phyloP scores from a whole-genome alignment of 2,888 invertebrate species.

The Harmothoe impar region DNA sequence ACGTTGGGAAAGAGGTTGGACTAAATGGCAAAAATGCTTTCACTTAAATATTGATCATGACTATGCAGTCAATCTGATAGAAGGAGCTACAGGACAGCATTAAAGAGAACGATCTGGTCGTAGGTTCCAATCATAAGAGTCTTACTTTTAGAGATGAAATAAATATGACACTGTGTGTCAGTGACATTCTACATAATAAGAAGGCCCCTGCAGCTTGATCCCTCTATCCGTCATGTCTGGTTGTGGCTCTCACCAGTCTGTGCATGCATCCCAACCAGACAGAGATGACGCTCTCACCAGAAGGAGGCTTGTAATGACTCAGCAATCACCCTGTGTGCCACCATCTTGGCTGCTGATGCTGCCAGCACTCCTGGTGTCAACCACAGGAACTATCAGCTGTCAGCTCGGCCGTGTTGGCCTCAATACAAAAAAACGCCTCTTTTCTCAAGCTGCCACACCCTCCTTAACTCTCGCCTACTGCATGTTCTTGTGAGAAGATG shows the following conservation, averaged over 20 bases:
- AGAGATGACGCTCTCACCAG: neutral
- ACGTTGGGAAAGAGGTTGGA: too few relatives aligned
- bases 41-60: too few relatives aligned
- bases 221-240: too few relatives aligned
- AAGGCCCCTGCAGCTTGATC: too few relatives aligned
- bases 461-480: neutral
- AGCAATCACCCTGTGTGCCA: neutral
- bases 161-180: too few relatives aligned
- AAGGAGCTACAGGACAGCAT: too few relatives aligned
- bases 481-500: neutral
- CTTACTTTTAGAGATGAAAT: too few relatives aligned
- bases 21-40: too few relatives aligned
- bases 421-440: neutral
- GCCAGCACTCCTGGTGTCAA: slow-evolving; percentile 27
- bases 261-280: neutral
- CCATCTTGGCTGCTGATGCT: neutral
- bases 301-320: slow-evolving; percentile 27
- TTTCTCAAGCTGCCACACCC: neutral
- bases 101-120: too few relatives aligned
- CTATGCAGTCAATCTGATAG: too few relatives aligned
- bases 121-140: too few relatives aligned
- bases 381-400: neutral
- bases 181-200: too few relatives aligned
- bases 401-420: neutral
- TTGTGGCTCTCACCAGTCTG: neutral